Percentiles rank a stretch among this genome's conserved stretches.
These are phyloP conservation scores for Orchesella cincta DNA, from an alignment of 1,140 invertebrate genomes.

Conservation along the genomic window DNA sequence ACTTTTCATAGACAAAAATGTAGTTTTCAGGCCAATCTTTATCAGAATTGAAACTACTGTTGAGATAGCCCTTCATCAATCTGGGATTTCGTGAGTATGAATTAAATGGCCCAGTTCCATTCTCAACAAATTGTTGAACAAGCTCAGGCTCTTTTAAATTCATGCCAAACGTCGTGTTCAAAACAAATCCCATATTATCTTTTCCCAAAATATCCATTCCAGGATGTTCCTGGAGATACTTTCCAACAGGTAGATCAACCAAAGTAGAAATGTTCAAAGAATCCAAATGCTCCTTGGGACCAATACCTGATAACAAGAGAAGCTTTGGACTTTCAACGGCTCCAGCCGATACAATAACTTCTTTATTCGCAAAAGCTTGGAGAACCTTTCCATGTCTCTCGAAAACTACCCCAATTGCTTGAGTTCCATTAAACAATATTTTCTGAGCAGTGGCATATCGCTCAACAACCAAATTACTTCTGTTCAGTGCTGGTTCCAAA, in stretches of 20 bases:
- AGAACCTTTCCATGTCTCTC: not conserved
- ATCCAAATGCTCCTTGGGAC: not conserved
- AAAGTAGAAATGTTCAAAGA: not conserved
- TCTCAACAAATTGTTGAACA: constrained; percentile 2
- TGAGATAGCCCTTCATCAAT: not conserved
- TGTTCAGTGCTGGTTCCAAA: not conserved
- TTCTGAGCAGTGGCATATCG: not conserved
- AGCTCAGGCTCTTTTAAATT: not conserved
- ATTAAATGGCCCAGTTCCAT: constrained; percentile 20
- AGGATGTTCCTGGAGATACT: constrained; percentile 36
- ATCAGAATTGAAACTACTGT: not conserved
- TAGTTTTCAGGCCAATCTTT: constrained; percentile 4
- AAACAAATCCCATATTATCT: not conserved
- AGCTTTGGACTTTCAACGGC: constrained; percentile 6
- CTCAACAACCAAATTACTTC: not conserved
- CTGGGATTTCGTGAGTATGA: not conserved
- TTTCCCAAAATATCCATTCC: constrained; percentile 10
- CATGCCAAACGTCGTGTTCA: constrained; percentile 29
- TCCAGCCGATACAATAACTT: constrained; percentile 8
- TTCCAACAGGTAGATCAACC: constrained; percentile 35
- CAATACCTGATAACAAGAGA: constrained; percentile 10
- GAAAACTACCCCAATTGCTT: not conserved
- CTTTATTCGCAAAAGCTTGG: not conserved
- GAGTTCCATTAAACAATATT: not conserved
- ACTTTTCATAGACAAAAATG: constrained; percentile 13